phyloP scores from a whole-genome alignment of 2,888 invertebrate genomes.

The Aporophyla nigra region DNA sequence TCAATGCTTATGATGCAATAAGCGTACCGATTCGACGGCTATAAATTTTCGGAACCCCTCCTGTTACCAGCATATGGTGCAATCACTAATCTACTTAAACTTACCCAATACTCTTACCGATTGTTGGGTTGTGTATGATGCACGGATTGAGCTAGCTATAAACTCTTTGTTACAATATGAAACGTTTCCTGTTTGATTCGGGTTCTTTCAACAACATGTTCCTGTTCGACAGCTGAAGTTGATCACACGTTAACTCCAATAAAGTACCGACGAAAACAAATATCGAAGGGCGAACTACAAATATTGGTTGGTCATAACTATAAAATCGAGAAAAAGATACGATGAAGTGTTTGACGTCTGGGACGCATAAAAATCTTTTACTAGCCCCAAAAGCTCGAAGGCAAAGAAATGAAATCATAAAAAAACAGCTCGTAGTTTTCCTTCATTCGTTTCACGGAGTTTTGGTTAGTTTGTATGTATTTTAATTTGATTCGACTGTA shows the following conservation, averaged over 20 bases:
- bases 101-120: slow-evolving; percentile 68
- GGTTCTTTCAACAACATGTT: slow-evolving; percentile 67
- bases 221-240: slow-evolving; percentile 61
- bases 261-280: slow-evolving; percentile 63
- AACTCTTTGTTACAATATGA: slow-evolving; percentile 64
- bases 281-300: slow-evolving; percentile 54
- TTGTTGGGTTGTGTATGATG: slow-evolving; percentile 59
- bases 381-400: slow-evolving; percentile 18
- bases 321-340: slow-evolving; percentile 67
- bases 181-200: slow-evolving; percentile 67
- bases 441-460: slow-evolving; percentile 12
- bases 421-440: slow-evolving; percentile 31
- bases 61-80: slow-evolving; percentile 82
- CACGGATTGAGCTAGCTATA: slow-evolving; percentile 58
- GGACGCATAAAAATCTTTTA: slow-evolving; percentile 47
- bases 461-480: slow-evolving; percentile 50
- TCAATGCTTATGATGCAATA: slow-evolving; percentile 82
- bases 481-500: slow-evolving; percentile 64
- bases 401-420: slow-evolving; percentile 48
- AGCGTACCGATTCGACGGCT: slow-evolving; percentile 78
- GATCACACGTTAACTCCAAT: slow-evolving; percentile 55
- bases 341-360: slow-evolving; percentile 38
- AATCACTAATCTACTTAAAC: slow-evolving; percentile 77
- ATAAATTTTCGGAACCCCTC: slow-evolving; percentile 81
- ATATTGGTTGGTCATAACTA: slow-evolving; percentile 59